Evolutionary conservation across 2,888 invertebrate genomes (phyloP), one percentile per base, ranked within the genome.

Genomic region (Monoplex corrugatus): DNA sequence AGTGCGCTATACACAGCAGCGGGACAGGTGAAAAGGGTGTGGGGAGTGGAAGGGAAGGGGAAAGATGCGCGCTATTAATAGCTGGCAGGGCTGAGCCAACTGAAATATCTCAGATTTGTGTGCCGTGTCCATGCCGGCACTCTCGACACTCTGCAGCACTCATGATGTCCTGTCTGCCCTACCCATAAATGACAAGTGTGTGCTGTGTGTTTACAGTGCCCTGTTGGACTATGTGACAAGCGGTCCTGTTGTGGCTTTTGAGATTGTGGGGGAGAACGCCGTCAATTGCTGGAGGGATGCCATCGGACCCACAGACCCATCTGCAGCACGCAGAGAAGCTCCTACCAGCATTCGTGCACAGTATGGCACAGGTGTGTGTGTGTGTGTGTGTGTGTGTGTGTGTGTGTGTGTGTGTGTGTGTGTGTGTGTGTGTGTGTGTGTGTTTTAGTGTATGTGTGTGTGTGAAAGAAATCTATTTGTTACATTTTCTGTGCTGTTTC

Each of bases 191-290:
- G n/a, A n/a, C n/a, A n/a, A n/a, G n/a, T 43, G 28, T 35, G 38
- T 35, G 16, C 5, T 45, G 40, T 28, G n/a, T 40, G 45, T 32
- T 86, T 86, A 16, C 91, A 97, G 97, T 90, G 96, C 97, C 92
- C 95, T 97, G 72, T 94, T 98, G 86, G 97, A 97, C 90, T 96
- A 97, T 94, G 95, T 98, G 45, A 97, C 97, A 44, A 97, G 97
- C 80, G 97, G 97, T 32, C 97, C 97, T 28, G 97, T 98, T 0
- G 96, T 98, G 93, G 98, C 97, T 0, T 94, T 98, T 94, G 98
- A 98, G 95, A 94, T 98, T 87, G 97, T 98, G 85, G 98, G 98
- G 0, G 97, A 97, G 92, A 97, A 97, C 95, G 97, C 97, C 13
- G 96, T 98, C 8, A 94, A 96, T 35, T 96, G 96, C 85, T 97